These are phyloP conservation scores for Margaritifera margaritifera DNA, from an alignment of 2,888 invertebrate genomes.

Conservation along the genomic window DNA sequence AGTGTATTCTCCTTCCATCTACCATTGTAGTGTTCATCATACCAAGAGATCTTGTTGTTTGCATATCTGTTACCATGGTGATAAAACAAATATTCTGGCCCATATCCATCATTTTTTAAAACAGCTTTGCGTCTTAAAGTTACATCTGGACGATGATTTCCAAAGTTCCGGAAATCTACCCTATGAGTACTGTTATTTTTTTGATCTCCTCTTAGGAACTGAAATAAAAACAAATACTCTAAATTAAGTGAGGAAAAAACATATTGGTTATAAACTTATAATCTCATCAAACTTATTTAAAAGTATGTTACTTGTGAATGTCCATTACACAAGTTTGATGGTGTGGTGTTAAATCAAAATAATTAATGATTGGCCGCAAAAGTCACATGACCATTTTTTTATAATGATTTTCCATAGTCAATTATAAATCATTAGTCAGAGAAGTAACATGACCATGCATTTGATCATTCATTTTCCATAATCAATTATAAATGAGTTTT, in stretches of 20 bases:
- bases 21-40: slow-evolving; percentile 70
- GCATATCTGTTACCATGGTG: slow-evolving; percentile 69
- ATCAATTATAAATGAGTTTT: too few relatives aligned
- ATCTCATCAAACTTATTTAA: too few relatives aligned
- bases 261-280: too few relatives aligned
- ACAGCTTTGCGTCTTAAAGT: slow-evolving; percentile 60
- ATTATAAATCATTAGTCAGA: too few relatives aligned
- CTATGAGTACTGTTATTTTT: slow-evolving; percentile 67
- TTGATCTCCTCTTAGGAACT: slow-evolving; percentile 63
- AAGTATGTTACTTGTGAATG: neutral
- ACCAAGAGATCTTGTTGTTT: slow-evolving; percentile 69
- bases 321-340: neutral
- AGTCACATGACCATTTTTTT: too few relatives aligned
- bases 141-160: slow-evolving; percentile 62
- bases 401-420: too few relatives aligned
- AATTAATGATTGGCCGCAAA: too few relatives aligned
- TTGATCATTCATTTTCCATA: too few relatives aligned
- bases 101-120: slow-evolving; percentile 63
- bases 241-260: neutral
- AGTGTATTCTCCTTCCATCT: slow-evolving; percentile 57
- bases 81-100: slow-evolving; percentile 63
- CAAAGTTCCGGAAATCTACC: slow-evolving; percentile 62
- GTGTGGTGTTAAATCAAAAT: too few relatives aligned
- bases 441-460: too few relatives aligned
- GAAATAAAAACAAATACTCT: slow-evolving; percentile 21